Evolutionary conservation across 2,888 invertebrate genomes (phyloP).

Genomic region (Pardosa pseudoannulata): DNA sequence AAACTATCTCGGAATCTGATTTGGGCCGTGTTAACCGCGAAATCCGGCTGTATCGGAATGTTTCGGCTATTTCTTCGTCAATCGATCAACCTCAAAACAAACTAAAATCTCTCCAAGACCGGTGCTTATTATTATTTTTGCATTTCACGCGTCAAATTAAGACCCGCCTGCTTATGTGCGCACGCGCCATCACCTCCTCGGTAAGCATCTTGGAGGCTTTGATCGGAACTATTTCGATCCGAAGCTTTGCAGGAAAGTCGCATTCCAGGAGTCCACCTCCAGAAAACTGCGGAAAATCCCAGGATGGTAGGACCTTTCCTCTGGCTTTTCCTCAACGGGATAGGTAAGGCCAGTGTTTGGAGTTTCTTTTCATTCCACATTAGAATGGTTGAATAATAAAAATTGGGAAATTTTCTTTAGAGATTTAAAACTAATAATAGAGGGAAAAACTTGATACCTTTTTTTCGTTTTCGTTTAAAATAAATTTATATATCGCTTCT

Average conservation of each 20-base stretch:
- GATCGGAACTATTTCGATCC: constrained; percentile 57
- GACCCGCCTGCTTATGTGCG: constrained; percentile 11
- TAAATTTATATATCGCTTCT: too few relatives aligned
- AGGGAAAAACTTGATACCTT: too few relatives aligned
- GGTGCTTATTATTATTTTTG: constrained; percentile 13
- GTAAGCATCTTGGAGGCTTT: constrained; percentile 30
- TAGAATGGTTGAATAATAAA: too few relatives aligned
- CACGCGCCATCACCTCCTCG: constrained; percentile 52
- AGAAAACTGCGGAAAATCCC: constrained; percentile 1
- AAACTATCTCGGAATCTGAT: too few relatives aligned
- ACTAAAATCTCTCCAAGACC: background rate
- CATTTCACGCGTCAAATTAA: constrained; percentile 8
- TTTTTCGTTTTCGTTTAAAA: too few relatives aligned
- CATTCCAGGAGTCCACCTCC: constrained; percentile 5
- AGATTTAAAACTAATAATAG: too few relatives aligned
- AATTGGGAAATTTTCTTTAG: too few relatives aligned
- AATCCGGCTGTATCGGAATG: too few relatives aligned
- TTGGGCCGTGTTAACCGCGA: too few relatives aligned
- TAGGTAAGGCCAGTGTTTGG: too few relatives aligned
- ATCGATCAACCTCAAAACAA: background rate
- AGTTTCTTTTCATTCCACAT: too few relatives aligned
- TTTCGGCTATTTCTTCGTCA: too few relatives aligned
- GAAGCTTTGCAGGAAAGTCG: constrained; percentile 36
- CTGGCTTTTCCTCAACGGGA: constrained; percentile 40
- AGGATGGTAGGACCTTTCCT: constrained; percentile 42